phyloP scores from a whole-genome alignment of 2,888 invertebrate genomes.

The Apotomis turbidana region DNA sequence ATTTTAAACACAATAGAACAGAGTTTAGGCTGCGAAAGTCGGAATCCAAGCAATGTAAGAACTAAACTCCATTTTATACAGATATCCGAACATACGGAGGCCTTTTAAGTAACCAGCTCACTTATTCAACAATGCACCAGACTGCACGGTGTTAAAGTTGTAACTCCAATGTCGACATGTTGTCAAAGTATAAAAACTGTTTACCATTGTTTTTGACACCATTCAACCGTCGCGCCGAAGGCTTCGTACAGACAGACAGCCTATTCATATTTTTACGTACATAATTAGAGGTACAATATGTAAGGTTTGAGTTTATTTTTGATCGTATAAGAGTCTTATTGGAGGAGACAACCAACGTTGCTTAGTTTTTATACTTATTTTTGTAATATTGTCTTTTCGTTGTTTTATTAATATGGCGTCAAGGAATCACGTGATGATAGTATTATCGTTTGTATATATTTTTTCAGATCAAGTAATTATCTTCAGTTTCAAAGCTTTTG shows the following conservation, averaged over 20 bases:
- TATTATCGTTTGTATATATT: too few relatives aligned
- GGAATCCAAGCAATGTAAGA: neutral
- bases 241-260: slow-evolving; percentile 24
- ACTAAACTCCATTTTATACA: neutral
- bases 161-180: slow-evolving; percentile 12
- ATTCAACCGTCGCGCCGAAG: slow-evolving; percentile 37
- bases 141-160: slow-evolving; percentile 16
- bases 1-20: too few relatives aligned
- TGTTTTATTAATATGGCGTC: too few relatives aligned
- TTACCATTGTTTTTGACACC: slow-evolving; percentile 42
- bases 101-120: neutral
- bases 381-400: too few relatives aligned
- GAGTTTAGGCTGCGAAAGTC: too few relatives aligned
- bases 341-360: too few relatives aligned
- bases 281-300: neutral
- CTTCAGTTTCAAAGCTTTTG: too few relatives aligned
- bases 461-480: too few relatives aligned
- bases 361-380: too few relatives aligned
- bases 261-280: slow-evolving; percentile 23
- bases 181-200: slow-evolving; percentile 41
- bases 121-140: slow-evolving; percentile 9
- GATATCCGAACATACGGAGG: neutral
- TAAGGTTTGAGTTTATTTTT: neutral
- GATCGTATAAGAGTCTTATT: slow-evolving; percentile 28
- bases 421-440: too few relatives aligned